Percentiles rank a stretch among this genome's conserved stretches.
phyloP scores from a whole-genome alignment of 1,140 invertebrate genomes.

The Temnothorax nylanderi region DNA sequence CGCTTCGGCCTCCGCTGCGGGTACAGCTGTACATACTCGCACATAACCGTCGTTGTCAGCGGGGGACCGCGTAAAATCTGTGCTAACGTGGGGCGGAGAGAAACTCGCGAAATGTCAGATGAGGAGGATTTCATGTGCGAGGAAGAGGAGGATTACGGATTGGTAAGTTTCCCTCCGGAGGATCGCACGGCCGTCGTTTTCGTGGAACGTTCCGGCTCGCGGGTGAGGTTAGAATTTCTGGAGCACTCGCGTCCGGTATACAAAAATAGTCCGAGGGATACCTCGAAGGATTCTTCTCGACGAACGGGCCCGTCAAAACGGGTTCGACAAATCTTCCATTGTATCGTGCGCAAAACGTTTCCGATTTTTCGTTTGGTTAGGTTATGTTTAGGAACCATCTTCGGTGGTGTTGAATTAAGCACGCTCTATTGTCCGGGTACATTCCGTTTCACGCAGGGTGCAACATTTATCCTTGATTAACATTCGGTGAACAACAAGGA shows the following conservation, averaged over 20 bases:
- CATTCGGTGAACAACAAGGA: no score
- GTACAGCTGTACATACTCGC: background rate
- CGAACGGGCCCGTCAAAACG: background rate
- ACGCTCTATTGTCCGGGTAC: background rate
- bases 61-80: slow-evolving; percentile 10
- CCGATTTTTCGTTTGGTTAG: background rate
- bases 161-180: slow-evolving; percentile 88
- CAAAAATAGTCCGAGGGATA: slow-evolving; percentile 33
- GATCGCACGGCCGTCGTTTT: background rate
- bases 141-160: slow-evolving; percentile 98
- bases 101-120: slow-evolving; percentile 92
- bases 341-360: background rate
- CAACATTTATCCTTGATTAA: slow-evolving; percentile 77
- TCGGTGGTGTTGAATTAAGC: no score
- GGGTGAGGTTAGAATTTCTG: slow-evolving; percentile 59
- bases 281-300: background rate
- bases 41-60: slow-evolving; percentile 38
- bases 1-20: background rate
- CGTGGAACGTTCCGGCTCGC: background rate
- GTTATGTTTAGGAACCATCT: background rate
- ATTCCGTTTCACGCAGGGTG: slow-evolving; percentile 70
- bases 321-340: background rate
- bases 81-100: slow-evolving; percentile 5
- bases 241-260: slow-evolving; percentile 20
- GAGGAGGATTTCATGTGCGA: slow-evolving; percentile 99